Conservation (phyloP, 2,888 invertebrate species). For the Artemia sp. region DNA sequence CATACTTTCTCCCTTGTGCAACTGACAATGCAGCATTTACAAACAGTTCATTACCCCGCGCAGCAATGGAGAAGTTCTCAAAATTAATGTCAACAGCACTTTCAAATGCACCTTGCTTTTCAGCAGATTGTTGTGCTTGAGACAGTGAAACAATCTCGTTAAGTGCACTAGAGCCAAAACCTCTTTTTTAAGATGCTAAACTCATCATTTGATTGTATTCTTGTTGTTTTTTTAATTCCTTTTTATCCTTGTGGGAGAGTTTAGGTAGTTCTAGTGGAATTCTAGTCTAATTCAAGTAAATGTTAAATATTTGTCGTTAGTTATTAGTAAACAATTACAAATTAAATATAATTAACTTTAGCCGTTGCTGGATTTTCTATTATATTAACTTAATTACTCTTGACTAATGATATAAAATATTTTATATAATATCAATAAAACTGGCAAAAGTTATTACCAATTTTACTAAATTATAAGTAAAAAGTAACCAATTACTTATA, state of each 20-base stretch:
- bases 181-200: conserved; percentile 63
- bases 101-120: conserved; percentile 59
- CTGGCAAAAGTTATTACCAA: too few relatives aligned
- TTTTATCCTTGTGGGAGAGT: conserved; percentile 75
- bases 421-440: too few relatives aligned
- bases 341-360: too few relatives aligned
- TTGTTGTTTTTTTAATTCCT: conserved; percentile 58
- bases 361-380: too few relatives aligned
- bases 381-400: too few relatives aligned
- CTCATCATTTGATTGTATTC: conserved; percentile 79
- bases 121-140: conserved; percentile 46
- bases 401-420: too few relatives aligned
- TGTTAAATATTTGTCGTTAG: too few relatives aligned
- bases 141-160: conserved; percentile 92
- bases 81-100: conserved; percentile 95
- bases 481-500: too few relatives aligned
- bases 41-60: conserved; percentile 91
- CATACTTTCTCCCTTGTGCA: conserved; percentile 83
- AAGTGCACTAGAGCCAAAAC: conserved; percentile 70
- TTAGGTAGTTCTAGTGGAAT: conserved; percentile 23
- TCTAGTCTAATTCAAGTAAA: too few relatives aligned
- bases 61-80: conserved; percentile 92
- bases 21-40: conserved; percentile 86
- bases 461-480: too few relatives aligned
- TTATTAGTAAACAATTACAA: too few relatives aligned